Conservation (phyloP, 2,888 invertebrate genomes). For the Cosmorhoe ocellata region DNA sequence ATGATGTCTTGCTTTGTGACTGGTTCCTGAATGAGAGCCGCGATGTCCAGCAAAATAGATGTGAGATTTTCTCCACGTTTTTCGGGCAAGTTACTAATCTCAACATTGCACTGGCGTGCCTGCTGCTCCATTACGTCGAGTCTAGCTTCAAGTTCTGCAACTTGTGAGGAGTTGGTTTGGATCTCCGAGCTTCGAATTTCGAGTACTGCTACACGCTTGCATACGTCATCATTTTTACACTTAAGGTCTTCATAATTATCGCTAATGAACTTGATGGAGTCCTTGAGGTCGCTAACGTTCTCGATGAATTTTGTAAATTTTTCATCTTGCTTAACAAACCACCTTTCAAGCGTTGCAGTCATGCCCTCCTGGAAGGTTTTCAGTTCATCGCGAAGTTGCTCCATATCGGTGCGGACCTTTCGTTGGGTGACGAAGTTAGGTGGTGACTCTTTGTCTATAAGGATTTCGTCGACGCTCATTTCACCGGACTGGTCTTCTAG, state of each 20-base stretch:
- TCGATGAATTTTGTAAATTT: neutral
- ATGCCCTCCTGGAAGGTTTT: neutral
- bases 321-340: neutral
- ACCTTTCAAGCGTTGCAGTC: neutral
- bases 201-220: neutral
- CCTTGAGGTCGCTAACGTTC: neutral
- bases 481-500: neutral
- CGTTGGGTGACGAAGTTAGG: neutral
- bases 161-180: neutral
- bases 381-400: neutral
- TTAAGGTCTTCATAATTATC: neutral
- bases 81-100: neutral
- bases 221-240: neutral
- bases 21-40: neutral
- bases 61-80: neutral
- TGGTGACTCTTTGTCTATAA: slow-evolving; percentile 1
- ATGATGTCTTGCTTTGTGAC: neutral
- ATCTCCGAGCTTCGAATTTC: neutral
- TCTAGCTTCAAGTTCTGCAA: neutral
- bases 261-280: neutral
- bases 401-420: neutral
- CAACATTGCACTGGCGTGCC: neutral
- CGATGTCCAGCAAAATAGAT: neutral
- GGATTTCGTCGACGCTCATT: neutral
- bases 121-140: no score